Conservation (phyloP, 1,140 invertebrate genomes). For the Periplaneta americana region DNA sequence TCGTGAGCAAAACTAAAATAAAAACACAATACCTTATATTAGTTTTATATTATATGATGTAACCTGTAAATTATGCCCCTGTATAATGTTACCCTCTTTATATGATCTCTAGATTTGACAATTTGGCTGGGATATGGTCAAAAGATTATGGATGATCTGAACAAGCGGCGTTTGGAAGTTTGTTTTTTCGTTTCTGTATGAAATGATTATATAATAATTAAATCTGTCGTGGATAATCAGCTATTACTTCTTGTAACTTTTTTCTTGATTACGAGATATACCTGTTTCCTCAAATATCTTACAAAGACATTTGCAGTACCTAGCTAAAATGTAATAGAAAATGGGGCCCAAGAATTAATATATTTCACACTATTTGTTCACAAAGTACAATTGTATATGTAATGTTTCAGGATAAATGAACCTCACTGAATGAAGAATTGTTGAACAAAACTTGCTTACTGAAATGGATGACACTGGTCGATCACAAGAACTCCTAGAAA, state of each 20-base stretch:
- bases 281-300: no score
- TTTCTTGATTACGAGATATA: not conserved
- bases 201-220: not conserved
- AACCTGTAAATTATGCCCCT: not conserved
- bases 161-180: not conserved
- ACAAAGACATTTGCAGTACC: no score
- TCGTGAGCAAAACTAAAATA: not conserved
- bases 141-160: not conserved
- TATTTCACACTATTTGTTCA: not conserved
- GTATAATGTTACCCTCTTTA: no score
- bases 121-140: not conserved
- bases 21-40: not conserved
- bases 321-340: no score
- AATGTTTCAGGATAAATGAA: slow-evolving; percentile 1
- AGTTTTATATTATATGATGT: not conserved
- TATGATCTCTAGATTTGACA: not conserved
- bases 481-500: slow-evolving; percentile 13
- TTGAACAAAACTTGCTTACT: not conserved
- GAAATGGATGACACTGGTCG: slow-evolving; percentile 15
- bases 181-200: not conserved
- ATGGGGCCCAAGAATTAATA: no score
- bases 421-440: not conserved
- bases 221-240: not conserved
- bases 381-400: not conserved
- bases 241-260: not conserved